These are phyloP conservation scores for Horisme vitalbata DNA, from an alignment of 2,888 invertebrate genomes.

Conservation along the genomic window DNA sequence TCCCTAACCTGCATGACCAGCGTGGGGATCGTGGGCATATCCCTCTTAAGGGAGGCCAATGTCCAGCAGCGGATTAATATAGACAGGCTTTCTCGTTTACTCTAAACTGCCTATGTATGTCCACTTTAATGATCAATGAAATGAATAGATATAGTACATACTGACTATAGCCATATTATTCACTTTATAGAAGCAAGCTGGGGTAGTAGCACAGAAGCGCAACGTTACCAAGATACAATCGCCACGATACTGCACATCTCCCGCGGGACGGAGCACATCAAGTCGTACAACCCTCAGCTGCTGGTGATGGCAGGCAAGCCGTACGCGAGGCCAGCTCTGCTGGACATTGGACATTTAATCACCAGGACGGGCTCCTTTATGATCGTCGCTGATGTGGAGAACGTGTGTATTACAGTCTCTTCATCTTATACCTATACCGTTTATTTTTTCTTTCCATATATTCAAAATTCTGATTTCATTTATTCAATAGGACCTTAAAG, in stretches of 20 bases:
- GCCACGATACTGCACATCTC: constrained; percentile 54
- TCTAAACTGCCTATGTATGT: no score
- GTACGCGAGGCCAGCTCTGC: constrained; percentile 90
- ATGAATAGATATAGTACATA: no score
- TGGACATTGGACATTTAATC: constrained; percentile 94
- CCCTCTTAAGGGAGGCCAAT: no score
- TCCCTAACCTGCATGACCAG: no score
- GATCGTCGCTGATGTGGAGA: constrained; percentile 92
- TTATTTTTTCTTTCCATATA: no score
- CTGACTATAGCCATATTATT: no score
- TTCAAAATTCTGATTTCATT: neutral
- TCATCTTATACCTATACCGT: no score
- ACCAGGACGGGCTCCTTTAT: constrained; percentile 95
- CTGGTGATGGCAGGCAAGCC: constrained; percentile 93
- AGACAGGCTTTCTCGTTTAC: no score
- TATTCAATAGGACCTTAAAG: neutral
- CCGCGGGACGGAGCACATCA: constrained; percentile 93
- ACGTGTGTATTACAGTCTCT: no score
- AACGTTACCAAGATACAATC: constrained; percentile 84
- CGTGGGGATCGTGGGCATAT: no score
- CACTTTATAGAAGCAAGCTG: constrained; percentile 92
- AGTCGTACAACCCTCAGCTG: constrained; percentile 96
- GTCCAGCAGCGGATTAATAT: no score
- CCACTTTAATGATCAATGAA: no score
- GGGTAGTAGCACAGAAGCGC: constrained; percentile 98